Percentiles rank a stretch among this genome's conserved stretches.
Evolutionary conservation across 2,888 invertebrate species (phyloP).

Genomic region (Melinopterus prodromus): DNA sequence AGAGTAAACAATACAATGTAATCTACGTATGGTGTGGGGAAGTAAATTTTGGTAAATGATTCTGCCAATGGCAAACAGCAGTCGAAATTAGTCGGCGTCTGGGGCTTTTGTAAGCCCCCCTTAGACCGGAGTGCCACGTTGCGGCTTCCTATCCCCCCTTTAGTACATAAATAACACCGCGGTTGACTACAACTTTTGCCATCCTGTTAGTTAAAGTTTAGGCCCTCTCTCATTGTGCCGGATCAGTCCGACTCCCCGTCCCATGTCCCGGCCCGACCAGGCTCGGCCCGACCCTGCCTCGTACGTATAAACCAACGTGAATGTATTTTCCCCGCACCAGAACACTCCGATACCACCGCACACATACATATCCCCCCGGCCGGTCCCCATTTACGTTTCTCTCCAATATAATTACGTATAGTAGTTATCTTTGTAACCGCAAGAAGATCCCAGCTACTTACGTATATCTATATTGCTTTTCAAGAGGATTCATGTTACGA

Average conservation of each 20-base stretch:
- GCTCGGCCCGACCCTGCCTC: not conserved
- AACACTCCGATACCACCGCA: not conserved
- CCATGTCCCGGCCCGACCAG: not conserved
- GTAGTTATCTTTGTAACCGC: not conserved
- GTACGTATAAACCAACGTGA: slow-evolving; percentile 4
- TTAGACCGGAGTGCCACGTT: slow-evolving; percentile 46
- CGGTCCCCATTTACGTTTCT: not conserved
- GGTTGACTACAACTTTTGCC: slow-evolving; percentile 49
- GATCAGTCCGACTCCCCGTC: slow-evolving; percentile 18
- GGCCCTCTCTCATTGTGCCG: slow-evolving; percentile 30
- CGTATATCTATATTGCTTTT: not conserved
- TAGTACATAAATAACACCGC: slow-evolving; percentile 49
- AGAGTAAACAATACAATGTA: not conserved
- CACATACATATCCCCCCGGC: not conserved
- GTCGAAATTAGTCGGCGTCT: slow-evolving; percentile 49
- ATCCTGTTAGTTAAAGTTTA: slow-evolving; percentile 41
- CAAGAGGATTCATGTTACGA: no score
- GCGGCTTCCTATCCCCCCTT: slow-evolving; percentile 43
- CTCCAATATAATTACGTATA: not conserved
- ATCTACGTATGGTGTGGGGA: not conserved
- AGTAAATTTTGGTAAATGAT: slow-evolving; percentile 42
- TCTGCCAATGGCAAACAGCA: slow-evolving; percentile 50
- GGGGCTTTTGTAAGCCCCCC: slow-evolving; percentile 45
- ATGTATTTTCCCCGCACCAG: not conserved
- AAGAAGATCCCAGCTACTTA: not conserved